A percentile compares a stretch with the other conserved stretches of the same genome.
Evolutionary conservation across 2,888 invertebrate species (phyloP).

Genomic region (Calameuta pallipes): DNA sequence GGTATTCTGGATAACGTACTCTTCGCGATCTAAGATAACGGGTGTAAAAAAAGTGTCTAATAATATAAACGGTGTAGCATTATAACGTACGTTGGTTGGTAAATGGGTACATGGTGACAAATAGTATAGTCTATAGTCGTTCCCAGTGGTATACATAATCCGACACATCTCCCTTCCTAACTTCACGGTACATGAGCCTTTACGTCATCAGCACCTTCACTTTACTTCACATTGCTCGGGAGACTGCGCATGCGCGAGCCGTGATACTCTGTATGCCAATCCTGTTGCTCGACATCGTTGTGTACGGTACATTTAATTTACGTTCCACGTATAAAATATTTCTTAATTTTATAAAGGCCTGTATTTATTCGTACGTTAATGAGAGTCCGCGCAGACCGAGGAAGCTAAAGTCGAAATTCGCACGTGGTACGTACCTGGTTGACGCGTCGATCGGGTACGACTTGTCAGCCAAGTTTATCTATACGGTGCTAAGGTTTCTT

Average conservation of each 20-base stretch:
- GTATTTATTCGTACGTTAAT: background rate
- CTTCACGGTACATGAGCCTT: slow-evolving; percentile 12
- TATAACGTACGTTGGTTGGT: background rate
- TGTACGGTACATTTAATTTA: background rate
- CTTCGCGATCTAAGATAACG: background rate
- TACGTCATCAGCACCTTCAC: slow-evolving; percentile 38
- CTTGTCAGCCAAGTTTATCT: background rate
- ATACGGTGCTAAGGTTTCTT: background rate
- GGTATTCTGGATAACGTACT: background rate
- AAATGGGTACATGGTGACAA: background rate
- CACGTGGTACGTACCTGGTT: background rate
- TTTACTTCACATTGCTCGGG: slow-evolving; percentile 2
- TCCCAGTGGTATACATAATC: background rate
- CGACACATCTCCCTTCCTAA: background rate
- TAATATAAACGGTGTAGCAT: background rate
- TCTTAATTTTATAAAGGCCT: background rate
- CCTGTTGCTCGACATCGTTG: slow-evolving; percentile 5
- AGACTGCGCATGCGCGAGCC: background rate
- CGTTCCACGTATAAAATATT: background rate
- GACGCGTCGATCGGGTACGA: background rate
- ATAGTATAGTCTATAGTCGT: background rate
- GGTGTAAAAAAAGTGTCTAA: background rate
- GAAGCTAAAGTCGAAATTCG: background rate
- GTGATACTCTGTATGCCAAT: slow-evolving; percentile 11
- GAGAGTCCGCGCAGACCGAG: background rate